These are phyloP conservation scores for Pheosia gnoma DNA, from an alignment of 2,888 invertebrate species.

Conservation along the genomic window DNA sequence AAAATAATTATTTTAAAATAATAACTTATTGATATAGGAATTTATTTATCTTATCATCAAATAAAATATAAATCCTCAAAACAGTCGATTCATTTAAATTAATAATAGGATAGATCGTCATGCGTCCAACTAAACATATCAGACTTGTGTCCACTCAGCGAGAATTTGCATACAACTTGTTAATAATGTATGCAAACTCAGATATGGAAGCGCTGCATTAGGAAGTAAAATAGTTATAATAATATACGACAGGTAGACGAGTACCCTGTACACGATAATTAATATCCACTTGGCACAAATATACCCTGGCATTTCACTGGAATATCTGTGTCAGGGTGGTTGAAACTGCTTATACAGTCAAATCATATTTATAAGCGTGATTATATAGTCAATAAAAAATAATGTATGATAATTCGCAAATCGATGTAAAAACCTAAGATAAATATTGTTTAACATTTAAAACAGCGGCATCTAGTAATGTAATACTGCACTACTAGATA, in stretches of 20 bases:
- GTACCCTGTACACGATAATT: slow-evolving; percentile 24
- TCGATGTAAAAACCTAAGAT: not conserved
- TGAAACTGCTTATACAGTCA: not conserved
- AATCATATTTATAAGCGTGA: not conserved
- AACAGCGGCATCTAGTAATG: not conserved
- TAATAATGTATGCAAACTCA: not conserved
- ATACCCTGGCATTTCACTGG: not conserved
- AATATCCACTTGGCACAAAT: slow-evolving; percentile 9
- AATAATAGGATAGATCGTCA: not conserved
- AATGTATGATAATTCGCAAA: not conserved
- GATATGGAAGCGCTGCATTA: slow-evolving; percentile 7
- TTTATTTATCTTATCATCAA: slow-evolving; percentile 30
- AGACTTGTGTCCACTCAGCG: not conserved
- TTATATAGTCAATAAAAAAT: not conserved
- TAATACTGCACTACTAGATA: not conserved
- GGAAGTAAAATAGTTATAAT: slow-evolving; percentile 16
- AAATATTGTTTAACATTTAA: not conserved
- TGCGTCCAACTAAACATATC: not conserved
- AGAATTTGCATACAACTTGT: not conserved
- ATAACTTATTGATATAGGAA: slow-evolving; percentile 27
- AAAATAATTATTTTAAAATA: slow-evolving; percentile 25
- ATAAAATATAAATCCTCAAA: slow-evolving; percentile 36
- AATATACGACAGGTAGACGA: slow-evolving; percentile 25
- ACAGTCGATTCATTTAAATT: slow-evolving; percentile 25
- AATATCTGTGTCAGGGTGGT: not conserved